Evolutionary conservation across 1,140 invertebrate genomes (phyloP), one percentile per base, ranked within the genome.

Genomic region (Psix sp.): DNA sequence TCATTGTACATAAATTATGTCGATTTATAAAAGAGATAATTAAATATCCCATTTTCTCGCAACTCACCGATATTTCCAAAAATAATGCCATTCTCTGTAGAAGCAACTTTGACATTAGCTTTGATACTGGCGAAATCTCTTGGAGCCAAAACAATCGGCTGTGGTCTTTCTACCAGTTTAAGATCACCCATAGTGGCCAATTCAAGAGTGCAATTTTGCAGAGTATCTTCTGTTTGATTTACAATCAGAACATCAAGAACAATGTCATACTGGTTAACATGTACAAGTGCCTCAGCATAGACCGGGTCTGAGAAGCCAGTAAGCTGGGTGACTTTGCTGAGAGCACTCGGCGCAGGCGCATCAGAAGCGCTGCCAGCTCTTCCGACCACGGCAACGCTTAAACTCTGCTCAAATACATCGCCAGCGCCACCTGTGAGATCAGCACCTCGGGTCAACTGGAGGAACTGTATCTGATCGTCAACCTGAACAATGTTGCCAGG

Each of bases 251-350:
- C 96, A 86, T 98, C 97, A n/a, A 98, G 88, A 24, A 98, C 95
- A 79, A 99, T 98, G 79, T 98, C 97, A 84, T 99, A 99, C 86
- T 99, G 98, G 88, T 99, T 99, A 43, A 99, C 98, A 85, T 99
- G 94, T 0, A 99, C 98, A 82, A 99, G 97, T 14, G 98, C 98
- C 88, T 99, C 98, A 7, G 98, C 95, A 87, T 99, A 99, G 31
- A 99, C 96, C 0, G 98, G 98, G 89, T 99, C 98, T 0, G 96
- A 98, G 87, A 99, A 99, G 13, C 98, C 98, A n/a, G 98, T 99
- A 62, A 99, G 89, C 85, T 99, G 98, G n/a, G 96, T 98, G 14
- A 99, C 96, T 89, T 98, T 94, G 59, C 93, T 93, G 31, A 94
- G 84, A 80, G 94, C 92, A 65, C 87, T 92, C 0, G 89, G 88